Percentiles rank a stretch among this genome's conserved stretches.
phyloP scores from a whole-genome alignment of 2,797 vertebrate genomes.

The Catharus ustulatus region DNA sequence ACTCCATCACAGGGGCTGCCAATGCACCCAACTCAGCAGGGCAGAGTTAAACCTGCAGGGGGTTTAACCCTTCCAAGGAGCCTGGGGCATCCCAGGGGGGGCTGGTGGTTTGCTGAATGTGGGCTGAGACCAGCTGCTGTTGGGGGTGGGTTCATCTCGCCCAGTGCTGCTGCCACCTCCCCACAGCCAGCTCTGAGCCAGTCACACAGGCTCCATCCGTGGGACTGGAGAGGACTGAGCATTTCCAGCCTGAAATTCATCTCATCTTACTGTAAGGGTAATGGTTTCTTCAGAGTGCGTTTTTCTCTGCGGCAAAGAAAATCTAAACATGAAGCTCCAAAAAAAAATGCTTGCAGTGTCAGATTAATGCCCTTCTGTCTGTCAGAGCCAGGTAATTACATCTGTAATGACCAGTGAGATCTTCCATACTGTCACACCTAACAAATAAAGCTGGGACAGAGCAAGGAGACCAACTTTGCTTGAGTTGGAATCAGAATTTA shows the following conservation, averaged over 20 bases:
- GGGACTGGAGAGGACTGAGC: too few relatives aligned
- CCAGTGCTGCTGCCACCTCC: background rate
- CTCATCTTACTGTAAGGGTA: background rate
- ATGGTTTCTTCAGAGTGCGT: background rate
- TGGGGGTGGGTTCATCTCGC: background rate
- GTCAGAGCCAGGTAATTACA: background rate
- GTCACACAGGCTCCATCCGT: background rate
- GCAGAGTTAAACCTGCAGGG: background rate
- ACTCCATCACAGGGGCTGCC: too few relatives aligned
- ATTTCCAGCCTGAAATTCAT: background rate
- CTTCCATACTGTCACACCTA: background rate
- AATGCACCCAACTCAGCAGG: background rate
- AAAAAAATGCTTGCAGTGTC: background rate
- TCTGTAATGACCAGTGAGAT: background rate
- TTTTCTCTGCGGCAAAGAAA: background rate
- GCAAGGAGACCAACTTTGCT: background rate
- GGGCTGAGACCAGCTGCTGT: background rate
- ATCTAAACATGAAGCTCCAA: background rate
- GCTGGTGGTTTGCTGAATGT: background rate
- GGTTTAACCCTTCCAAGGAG: background rate
- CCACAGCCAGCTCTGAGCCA: rapidly evolving
- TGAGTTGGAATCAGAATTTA: background rate
- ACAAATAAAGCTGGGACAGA: background rate
- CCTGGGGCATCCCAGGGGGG: background rate
- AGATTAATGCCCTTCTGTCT: background rate